Percentiles rank a stretch among this genome's conserved stretches.
Conservation (phyloP, 1,140 invertebrate species). For the Bombus superbus region DNA sequence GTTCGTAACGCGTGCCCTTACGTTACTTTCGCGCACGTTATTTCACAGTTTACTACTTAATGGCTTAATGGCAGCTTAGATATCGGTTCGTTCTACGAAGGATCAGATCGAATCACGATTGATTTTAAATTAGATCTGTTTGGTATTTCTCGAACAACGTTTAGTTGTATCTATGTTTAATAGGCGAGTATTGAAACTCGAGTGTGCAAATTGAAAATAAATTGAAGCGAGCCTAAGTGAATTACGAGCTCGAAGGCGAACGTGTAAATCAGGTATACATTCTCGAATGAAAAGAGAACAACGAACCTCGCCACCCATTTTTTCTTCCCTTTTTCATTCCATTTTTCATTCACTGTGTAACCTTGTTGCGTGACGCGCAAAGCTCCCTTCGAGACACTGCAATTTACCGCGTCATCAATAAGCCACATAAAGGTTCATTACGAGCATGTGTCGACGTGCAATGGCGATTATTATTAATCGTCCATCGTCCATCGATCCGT, state of each 20-base stretch:
- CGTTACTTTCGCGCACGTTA: too few relatives aligned
- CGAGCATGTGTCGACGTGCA: conserved; percentile 21
- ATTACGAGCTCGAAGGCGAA: background rate
- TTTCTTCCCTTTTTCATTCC: background rate
- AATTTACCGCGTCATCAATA: conserved; percentile 47
- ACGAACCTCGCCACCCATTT: background rate
- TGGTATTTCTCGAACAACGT: background rate
- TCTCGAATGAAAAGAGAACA: background rate
- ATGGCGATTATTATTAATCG: conserved; percentile 38
- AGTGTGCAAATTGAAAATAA: background rate
- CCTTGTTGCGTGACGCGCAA: conserved; percentile 18
- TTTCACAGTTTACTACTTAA: background rate
- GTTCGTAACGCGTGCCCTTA: too few relatives aligned
- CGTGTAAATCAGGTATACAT: conserved; percentile 1
- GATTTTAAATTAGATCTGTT: background rate
- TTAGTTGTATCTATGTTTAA: background rate
- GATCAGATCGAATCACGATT: too few relatives aligned
- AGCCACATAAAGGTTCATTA: conserved; percentile 40
- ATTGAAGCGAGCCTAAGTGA: background rate
- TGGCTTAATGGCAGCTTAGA: background rate
- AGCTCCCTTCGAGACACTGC: conserved; percentile 11
- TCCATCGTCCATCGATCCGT: background rate
- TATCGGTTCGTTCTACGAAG: too few relatives aligned
- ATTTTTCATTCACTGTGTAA: conserved; percentile 6
- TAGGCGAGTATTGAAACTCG: background rate